A percentile compares a stretch with the other conserved stretches of the same genome.
Conservation (phyloP, 2,888 invertebrate genomes). For the Drosophila borealis region DNA sequence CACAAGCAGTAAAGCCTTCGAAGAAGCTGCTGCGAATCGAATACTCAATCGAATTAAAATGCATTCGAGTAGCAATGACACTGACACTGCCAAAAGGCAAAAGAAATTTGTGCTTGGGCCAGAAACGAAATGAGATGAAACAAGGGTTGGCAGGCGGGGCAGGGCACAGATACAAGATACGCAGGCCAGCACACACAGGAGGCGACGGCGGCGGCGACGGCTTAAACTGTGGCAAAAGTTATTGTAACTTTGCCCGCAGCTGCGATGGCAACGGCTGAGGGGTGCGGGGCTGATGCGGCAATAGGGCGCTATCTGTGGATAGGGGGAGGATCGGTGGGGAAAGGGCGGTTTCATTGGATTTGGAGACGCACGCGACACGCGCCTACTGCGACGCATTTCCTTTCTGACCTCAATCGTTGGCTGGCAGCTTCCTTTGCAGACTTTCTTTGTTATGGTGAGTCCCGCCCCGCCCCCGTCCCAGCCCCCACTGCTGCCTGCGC, state of each 20-base stretch:
- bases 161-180: slow-evolving; percentile 47
- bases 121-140: slow-evolving; percentile 8
- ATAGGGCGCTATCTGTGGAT: slow-evolving; percentile 3
- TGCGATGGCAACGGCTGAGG: slow-evolving; percentile 28
- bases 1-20: slow-evolving; percentile 6
- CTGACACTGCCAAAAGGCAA: slow-evolving; percentile 56
- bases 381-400: slow-evolving; percentile 70
- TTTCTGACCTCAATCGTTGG: slow-evolving; percentile 67
- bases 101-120: slow-evolving; percentile 20
- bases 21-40: slow-evolving; percentile 27
- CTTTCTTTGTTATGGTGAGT: slow-evolving; percentile 44
- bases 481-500: background rate
- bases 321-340: too few species aligned
- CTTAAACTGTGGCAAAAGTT: slow-evolving; percentile 77
- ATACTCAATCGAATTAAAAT: slow-evolving; percentile 77
- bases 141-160: background rate
- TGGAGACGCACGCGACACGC: slow-evolving; percentile 53
- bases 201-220: slow-evolving; percentile 9
- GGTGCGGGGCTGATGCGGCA: background rate
- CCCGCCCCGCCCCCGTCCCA: background rate
- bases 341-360: background rate
- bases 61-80: slow-evolving; percentile 73
- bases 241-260: slow-evolving; percentile 71
- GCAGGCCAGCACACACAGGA: slow-evolving; percentile 15
- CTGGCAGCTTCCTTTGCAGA: slow-evolving; percentile 26